Evolutionary conservation across 1,140 invertebrate species (phyloP).

Genomic region (Hyphantria cunea): DNA sequence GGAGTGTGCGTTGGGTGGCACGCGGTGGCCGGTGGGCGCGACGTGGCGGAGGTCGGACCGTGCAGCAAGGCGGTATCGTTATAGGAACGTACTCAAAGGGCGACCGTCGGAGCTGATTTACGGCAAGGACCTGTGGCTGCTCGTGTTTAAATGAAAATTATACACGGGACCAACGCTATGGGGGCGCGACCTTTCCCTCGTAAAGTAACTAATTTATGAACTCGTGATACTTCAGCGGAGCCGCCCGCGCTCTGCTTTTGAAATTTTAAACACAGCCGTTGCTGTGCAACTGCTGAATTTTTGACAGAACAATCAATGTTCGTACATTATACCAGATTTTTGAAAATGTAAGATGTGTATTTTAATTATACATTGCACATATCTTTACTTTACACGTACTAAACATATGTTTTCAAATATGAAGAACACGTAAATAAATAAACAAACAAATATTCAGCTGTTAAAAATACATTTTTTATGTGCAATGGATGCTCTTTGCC

Average conservation of each 20-base stretch:
- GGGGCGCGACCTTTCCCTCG: conserved; percentile 62
- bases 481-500: too few species aligned
- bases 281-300: conserved; percentile 48
- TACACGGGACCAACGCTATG: conserved; percentile 54
- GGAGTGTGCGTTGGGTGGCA: conserved; percentile 21
- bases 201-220: conserved; percentile 75
- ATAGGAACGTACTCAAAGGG: conserved; percentile 50
- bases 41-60: conserved; percentile 20
- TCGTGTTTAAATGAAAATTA: conserved; percentile 72
- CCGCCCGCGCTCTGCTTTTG: conserved; percentile 54
- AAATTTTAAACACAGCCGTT: conserved; percentile 62
- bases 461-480: too few species aligned
- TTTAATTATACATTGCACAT: too few species aligned
- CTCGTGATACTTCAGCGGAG: conserved; percentile 60
- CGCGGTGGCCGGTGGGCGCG: conserved; percentile 7
- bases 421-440: too few species aligned
- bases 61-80: conserved; percentile 32
- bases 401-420: too few species aligned
- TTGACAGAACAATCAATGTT: conserved; percentile 38
- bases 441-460: too few species aligned
- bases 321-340: conserved; percentile 7
- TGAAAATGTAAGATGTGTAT: too few species aligned
- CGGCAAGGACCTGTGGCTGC: conserved; percentile 61
- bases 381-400: too few species aligned
- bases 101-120: conserved; percentile 62